A percentile compares a stretch with the other conserved stretches of the same genome.
phyloP scores from a whole-genome alignment of 2,888 invertebrate genomes.

The Pristionchus fissidentatus region DNA sequence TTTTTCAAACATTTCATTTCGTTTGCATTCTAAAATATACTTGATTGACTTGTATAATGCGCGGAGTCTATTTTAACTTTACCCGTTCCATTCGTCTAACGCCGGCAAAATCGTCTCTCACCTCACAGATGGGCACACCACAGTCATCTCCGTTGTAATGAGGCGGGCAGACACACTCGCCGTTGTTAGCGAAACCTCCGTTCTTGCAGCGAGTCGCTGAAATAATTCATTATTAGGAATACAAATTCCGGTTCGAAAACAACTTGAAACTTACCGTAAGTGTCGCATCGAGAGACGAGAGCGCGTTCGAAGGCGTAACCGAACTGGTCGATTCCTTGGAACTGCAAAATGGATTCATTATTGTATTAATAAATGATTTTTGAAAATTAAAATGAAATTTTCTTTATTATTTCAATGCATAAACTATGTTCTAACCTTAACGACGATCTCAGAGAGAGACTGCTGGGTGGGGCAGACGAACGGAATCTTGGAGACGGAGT shows the following conservation, averaged over 20 bases:
- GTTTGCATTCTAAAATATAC: no score
- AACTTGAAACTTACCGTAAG: slow-evolving; percentile 48
- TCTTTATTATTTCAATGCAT: background rate
- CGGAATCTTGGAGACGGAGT: slow-evolving; percentile 56
- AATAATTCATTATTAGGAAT: background rate
- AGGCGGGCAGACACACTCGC: slow-evolving; percentile 63
- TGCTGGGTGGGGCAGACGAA: slow-evolving; percentile 61
- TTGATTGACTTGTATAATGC: background rate
- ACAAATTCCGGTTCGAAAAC: background rate
- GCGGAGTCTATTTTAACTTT: background rate
- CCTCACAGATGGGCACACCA: slow-evolving; percentile 30
- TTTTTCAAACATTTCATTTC: no score
- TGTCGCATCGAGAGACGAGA: slow-evolving; percentile 60
- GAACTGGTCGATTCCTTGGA: slow-evolving; percentile 69
- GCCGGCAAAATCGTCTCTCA: background rate
- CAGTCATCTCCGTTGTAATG: slow-evolving; percentile 48
- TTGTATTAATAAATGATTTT: background rate
- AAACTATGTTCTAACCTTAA: slow-evolving; percentile 57
- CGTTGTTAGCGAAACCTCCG: slow-evolving; percentile 64
- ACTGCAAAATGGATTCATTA: slow-evolving; percentile 52
- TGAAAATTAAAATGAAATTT: background rate
- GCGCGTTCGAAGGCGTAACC: slow-evolving; percentile 69
- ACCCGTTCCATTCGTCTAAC: no score
- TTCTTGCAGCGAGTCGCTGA: slow-evolving; percentile 56
- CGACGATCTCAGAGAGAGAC: slow-evolving; percentile 53